Percentiles rank a stretch among this genome's conserved stretches.
phyloP scores from a whole-genome alignment of 2,888 invertebrate genomes.

The Caenorhabditis sp. region DNA sequence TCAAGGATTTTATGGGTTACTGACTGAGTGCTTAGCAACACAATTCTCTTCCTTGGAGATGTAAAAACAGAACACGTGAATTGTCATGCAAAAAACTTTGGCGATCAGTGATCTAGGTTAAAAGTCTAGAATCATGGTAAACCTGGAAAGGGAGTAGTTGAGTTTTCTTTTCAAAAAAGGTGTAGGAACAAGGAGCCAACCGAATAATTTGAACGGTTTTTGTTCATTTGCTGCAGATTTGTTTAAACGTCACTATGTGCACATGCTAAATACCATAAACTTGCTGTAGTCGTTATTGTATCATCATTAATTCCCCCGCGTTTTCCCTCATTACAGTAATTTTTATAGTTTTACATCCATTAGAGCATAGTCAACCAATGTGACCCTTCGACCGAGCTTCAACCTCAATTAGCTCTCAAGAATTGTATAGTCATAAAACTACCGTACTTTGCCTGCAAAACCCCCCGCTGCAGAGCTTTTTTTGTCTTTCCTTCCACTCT shows the following conservation, averaged over 20 bases:
- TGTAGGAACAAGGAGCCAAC: too few species aligned
- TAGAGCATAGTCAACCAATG: background rate
- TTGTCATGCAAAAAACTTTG: background rate
- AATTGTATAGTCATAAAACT: slow-evolving; percentile 46
- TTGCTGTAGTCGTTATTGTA: too few species aligned
- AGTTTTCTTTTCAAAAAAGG: too few species aligned
- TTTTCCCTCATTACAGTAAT: background rate
- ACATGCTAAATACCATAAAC: too few species aligned
- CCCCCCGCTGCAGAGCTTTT: background rate
- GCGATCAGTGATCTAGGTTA: background rate
- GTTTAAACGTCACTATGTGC: too few species aligned
- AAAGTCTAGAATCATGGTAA: too few species aligned
- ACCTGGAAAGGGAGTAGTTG: too few species aligned
- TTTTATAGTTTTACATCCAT: background rate
- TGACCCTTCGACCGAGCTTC: background rate
- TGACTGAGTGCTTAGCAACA: background rate
- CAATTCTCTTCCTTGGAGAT: background rate
- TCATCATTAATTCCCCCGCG: slow-evolving; percentile 8
- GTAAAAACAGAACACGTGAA: background rate
- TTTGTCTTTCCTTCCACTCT: background rate
- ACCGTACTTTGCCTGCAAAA: slow-evolving; percentile 20
- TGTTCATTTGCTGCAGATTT: too few species aligned
- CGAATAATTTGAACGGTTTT: too few species aligned
- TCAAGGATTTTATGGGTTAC: background rate
- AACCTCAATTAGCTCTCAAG: background rate